Evolutionary conservation across 1,140 invertebrate genomes (phyloP).

Genomic region (Anthonomus grandis): DNA sequence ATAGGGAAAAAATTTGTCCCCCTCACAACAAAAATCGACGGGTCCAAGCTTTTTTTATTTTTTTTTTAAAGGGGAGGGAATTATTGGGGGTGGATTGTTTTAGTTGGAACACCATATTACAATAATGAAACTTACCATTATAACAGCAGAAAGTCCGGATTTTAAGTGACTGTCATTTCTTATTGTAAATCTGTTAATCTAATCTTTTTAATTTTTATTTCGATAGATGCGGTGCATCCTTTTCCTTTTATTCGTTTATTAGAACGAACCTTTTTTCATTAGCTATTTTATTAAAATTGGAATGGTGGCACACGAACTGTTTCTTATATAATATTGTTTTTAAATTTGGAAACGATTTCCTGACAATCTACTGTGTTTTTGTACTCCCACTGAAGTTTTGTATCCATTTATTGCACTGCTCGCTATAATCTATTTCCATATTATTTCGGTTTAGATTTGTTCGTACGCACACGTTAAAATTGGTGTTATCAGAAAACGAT

Average conservation of each 20-base stretch:
- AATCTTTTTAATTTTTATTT: background rate
- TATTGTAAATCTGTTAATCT: background rate
- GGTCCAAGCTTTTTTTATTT: too few relatives aligned
- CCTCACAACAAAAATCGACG: too few relatives aligned
- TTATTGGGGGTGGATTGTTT: too few relatives aligned
- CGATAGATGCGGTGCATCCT: background rate
- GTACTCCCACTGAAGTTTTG: background rate
- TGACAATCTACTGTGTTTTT: slow-evolving; percentile 5
- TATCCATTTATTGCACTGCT: slow-evolving; percentile 3
- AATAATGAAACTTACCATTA: background rate
- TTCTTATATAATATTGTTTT: slow-evolving; percentile 3
- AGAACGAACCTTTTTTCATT: too few relatives aligned
- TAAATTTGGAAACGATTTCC: slow-evolving; percentile 1
- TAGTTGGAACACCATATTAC: too few relatives aligned
- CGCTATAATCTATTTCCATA: background rate
- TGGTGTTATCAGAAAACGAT: background rate
- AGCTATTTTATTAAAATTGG: too few relatives aligned
- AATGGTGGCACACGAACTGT: too few relatives aligned
- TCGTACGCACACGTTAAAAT: background rate
- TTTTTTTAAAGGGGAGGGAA: too few relatives aligned
- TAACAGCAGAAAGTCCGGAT: background rate
- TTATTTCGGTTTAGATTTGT: background rate
- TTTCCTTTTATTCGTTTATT: too few relatives aligned
- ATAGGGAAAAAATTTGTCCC: too few relatives aligned
- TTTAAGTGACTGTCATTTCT: background rate